Base-by-base conservation (phyloP, 1,140 invertebrate genomes). In the Orchestia grillus region DNA sequence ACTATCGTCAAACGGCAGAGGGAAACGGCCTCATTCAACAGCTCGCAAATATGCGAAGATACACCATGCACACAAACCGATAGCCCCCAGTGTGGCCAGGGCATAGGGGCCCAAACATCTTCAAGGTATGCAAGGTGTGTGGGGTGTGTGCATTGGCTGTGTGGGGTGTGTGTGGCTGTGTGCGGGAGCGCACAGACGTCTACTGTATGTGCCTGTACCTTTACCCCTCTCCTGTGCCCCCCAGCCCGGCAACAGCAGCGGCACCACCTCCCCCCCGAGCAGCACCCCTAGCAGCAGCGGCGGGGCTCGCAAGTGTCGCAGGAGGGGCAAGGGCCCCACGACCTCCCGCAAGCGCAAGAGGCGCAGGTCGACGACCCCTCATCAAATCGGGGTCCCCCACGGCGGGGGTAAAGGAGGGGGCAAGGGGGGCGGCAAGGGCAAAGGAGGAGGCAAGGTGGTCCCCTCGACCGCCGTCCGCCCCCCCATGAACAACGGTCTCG, bases 401-500 rank as follows among this genome's bases (percentile, higher is more conserved):
- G 36, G 92, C 44, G 47, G 47, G 44, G 92, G 92, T 11, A n/a
- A 44, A 3, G 92, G 92, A 3, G 47, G 47, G 36, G 92, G 92
- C 44, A 43, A 3, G 3, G 92, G 92, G 36, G 40, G 40, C 3
- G 44, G 44, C 43, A 47, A 47, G 43, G 44, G 44, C 0, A 44
- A 44, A 4, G 44, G 92, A 19, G 40, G 92, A 6, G 92, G 92
- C 36, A 94, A 94, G 44, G 92, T 94, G 44, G 92, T 94, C 3
- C 92, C 92, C 11, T 94, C 92, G 44, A 94, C 92, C 8, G 43
- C 92, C 15, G 92, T 94, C 36, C 44, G 92, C 0, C 92, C 92
- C 11, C 92, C 92, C 44, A 94, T 94, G 92, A 94, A 94, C 92
- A 94, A 94, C 44, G 92, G 92, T 19, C 44, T 47, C 23, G 92